These are phyloP conservation scores for Leuciscus idus DNA, from an alignment of 2,113 vertebrate species.

Conservation along the genomic window DNA sequence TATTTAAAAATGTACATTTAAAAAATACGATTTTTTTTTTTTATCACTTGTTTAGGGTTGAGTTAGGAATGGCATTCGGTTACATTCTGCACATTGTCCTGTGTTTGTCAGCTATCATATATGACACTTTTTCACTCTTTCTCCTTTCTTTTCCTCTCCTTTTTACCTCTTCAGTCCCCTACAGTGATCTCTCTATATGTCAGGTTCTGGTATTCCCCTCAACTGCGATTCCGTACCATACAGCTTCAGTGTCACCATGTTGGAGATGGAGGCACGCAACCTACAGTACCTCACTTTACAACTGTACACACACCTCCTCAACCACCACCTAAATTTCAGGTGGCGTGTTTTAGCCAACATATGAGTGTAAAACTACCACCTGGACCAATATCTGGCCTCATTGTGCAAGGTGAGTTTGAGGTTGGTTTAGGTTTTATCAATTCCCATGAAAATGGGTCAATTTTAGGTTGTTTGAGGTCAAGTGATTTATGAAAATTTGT, in stretches of 20 bases:
- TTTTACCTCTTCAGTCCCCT: slow-evolving; percentile 59
- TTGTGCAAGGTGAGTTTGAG: slow-evolving; percentile 65
- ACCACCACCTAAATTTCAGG: slow-evolving; percentile 44
- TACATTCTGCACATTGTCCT: neutral
- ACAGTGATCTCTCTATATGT: slow-evolving; percentile 61
- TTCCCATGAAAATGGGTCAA: no score
- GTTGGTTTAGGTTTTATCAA: neutral
- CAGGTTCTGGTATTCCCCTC: slow-evolving; percentile 67
- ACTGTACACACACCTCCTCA: neutral
- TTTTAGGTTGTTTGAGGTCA: no score
- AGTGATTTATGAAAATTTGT: no score
- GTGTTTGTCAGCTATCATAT: neutral
- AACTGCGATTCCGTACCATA: slow-evolving; percentile 53
- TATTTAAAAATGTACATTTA: no score
- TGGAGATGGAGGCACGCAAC: neutral
- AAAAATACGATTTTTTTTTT: no score
- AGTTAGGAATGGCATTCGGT: neutral
- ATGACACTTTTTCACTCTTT: neutral
- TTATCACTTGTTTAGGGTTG: neutral
- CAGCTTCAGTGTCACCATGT: slow-evolving; percentile 65
- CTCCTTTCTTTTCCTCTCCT: neutral
- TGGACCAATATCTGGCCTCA: slow-evolving; percentile 66
- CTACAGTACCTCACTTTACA: neutral
- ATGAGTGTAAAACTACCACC: slow-evolving; percentile 71
- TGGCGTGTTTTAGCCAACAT: slow-evolving; percentile 67